Evolutionary conservation across 2,797 vertebrate genomes (phyloP).

Genomic region (Sardinella longiceps): DNA sequence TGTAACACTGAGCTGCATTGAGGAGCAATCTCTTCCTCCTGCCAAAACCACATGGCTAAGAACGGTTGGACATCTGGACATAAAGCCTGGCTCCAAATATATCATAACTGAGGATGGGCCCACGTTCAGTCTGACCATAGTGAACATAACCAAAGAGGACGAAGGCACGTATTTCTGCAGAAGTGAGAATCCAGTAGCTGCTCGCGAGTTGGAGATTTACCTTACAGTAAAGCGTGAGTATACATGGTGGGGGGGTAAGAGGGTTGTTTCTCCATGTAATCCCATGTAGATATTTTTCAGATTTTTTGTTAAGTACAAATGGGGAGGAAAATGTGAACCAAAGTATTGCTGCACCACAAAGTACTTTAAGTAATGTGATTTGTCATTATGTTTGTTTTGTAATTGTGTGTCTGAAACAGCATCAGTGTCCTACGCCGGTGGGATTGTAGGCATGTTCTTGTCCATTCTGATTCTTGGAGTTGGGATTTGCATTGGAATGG

Average conservation of each 20-base stretch:
- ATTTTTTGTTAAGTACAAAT: too few species aligned
- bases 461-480: constrained; percentile 67
- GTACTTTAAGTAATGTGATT: not conserved
- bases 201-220: constrained; percentile 78
- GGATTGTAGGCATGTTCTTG: constrained; percentile 70
- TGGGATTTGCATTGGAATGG: constrained; percentile 59
- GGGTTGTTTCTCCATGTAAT: not conserved
- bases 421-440: constrained; percentile 65
- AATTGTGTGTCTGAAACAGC: constrained; percentile 36
- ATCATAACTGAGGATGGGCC: constrained; percentile 65
- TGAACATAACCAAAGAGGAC: constrained; percentile 81
- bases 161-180: constrained; percentile 85
- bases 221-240: constrained; percentile 76
- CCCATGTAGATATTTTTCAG: not conserved
- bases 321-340: not conserved
- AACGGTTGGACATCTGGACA: constrained; percentile 61
- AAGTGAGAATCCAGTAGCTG: constrained; percentile 82
- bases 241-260: not conserved
- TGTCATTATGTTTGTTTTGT: not conserved
- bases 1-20: constrained; percentile 78
- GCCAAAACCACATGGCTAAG: constrained; percentile 83
- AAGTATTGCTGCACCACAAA: not conserved
- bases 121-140: constrained; percentile 79
- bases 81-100: constrained; percentile 74
- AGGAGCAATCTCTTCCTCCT: constrained; percentile 58